A percentile compares a stretch with the other conserved stretches of the same genome.
Conservation (phyloP, 37 sponge, comb jelly and placozoan genomes). For the Amphimedon queenslandica region DNA sequence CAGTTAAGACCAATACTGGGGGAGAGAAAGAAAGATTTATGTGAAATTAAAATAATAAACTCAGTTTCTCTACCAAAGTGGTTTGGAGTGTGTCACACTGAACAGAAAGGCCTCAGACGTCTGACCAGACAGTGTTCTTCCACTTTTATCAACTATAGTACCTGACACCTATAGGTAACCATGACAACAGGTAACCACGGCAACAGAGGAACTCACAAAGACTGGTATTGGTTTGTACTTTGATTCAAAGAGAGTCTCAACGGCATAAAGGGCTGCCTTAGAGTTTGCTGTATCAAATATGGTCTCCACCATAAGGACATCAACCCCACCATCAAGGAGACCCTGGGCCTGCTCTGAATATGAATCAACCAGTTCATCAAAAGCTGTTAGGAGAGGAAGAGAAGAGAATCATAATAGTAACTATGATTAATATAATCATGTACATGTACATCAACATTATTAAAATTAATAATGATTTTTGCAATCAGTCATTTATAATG, state of each 20-base stretch:
- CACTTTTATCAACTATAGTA: too few species aligned
- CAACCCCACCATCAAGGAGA: constrained; percentile 93
- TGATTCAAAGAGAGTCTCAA: constrained; percentile 70
- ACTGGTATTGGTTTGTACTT: constrained; percentile 74
- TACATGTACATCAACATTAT: too few species aligned
- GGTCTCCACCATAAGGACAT: constrained; percentile 97
- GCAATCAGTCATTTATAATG: too few species aligned
- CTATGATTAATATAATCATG: background rate
- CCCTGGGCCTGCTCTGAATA: constrained; percentile 81
- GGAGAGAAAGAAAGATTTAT: too few species aligned
- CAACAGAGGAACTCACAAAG: constrained; percentile 72
- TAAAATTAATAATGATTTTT: too few species aligned
- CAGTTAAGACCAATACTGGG: too few species aligned
- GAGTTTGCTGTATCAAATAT: constrained; percentile 99
- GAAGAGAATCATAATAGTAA: background rate
- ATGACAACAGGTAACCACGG: background rate
- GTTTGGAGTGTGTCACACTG: too few species aligned
- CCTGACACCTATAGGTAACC: too few species aligned
- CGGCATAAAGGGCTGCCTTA: constrained; percentile 93
- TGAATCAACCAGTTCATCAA: constrained; percentile 89
- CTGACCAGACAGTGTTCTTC: too few species aligned
- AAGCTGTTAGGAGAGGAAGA: constrained; percentile 56
- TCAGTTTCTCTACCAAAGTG: too few species aligned
- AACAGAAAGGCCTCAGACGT: too few species aligned
- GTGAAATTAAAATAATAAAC: too few species aligned